Percentiles rank a stretch among this genome's conserved stretches.
These are phyloP conservation scores for Coelinius sp. DNA, from an alignment of 2,888 invertebrate species.

Conservation along the genomic window DNA sequence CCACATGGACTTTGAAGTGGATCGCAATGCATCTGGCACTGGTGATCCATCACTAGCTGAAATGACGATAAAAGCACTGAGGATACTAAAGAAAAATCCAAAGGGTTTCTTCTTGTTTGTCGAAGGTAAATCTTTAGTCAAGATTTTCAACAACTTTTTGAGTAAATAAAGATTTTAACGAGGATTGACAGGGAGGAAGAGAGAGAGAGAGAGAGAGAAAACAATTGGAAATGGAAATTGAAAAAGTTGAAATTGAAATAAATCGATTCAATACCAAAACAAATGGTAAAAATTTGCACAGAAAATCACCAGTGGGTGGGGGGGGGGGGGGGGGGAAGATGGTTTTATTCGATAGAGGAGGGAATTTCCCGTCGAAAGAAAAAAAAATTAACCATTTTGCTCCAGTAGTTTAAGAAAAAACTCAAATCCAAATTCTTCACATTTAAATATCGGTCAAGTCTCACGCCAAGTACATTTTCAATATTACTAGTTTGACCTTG, in stretches of 20 bases:
- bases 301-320: not conserved
- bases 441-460: not conserved
- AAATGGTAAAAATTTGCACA: not conserved
- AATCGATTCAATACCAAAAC: not conserved
- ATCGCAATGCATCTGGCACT: slow-evolving; percentile 77
- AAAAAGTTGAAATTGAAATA: slow-evolving; percentile 31
- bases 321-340: not conserved
- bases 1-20: slow-evolving; percentile 85
- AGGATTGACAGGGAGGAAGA: not conserved
- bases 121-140: slow-evolving; percentile 74
- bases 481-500: no score
- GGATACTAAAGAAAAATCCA: slow-evolving; percentile 80
- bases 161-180: not conserved
- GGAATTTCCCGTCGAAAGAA: not conserved
- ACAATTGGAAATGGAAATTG: slow-evolving; percentile 32
- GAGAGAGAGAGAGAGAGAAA: not conserved
- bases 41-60: slow-evolving; percentile 84
- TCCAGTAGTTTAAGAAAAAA: no score
- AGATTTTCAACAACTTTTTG: not conserved
- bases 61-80: slow-evolving; percentile 82
- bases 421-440: no score
- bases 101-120: slow-evolving; percentile 83
- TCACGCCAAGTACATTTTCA: not conserved
- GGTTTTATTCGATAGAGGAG: not conserved
- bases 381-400: not conserved